Percentiles rank a stretch among this genome's conserved stretches.
These are phyloP conservation scores for Pleuronectes platessa DNA, from an alignment of 2,113 vertebrate genomes.

Conservation along the genomic window DNA sequence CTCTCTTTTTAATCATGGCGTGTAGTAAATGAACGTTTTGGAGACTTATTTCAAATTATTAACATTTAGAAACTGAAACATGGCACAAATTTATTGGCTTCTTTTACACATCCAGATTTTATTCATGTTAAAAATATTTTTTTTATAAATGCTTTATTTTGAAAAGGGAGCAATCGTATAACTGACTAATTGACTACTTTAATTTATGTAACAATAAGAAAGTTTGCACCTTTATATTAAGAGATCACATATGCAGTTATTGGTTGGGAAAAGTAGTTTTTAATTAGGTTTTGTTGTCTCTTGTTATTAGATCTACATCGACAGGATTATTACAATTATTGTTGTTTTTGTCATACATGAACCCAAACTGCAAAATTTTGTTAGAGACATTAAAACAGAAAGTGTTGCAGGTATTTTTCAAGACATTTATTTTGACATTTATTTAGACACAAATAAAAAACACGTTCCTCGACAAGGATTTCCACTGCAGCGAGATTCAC, in stretches of 20 bases:
- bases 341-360: not conserved
- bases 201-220: not conserved
- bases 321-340: too few species aligned
- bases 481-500: conserved; percentile 17
- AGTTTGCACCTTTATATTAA: not conserved
- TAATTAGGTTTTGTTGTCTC: too few species aligned
- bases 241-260: not conserved
- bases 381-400: not conserved
- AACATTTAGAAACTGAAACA: not conserved
- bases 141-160: not conserved
- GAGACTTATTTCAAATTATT: too few species aligned
- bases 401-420: conserved; percentile 10
- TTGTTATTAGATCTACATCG: too few species aligned
- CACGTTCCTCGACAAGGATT: not conserved
- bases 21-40: too few species aligned
- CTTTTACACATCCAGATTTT: not conserved
- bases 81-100: not conserved
- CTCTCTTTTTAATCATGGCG: too few species aligned
- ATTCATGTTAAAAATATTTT: not conserved
- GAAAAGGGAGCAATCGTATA: not conserved
- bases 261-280: not conserved
- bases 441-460: conserved; percentile 43
- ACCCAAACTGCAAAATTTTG: not conserved
- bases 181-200: not conserved
- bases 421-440: conserved; percentile 57